These are phyloP conservation scores for Phalacrocorax brasilianus DNA, from an alignment of 2,113 vertebrate species.

Conservation along the genomic window DNA sequence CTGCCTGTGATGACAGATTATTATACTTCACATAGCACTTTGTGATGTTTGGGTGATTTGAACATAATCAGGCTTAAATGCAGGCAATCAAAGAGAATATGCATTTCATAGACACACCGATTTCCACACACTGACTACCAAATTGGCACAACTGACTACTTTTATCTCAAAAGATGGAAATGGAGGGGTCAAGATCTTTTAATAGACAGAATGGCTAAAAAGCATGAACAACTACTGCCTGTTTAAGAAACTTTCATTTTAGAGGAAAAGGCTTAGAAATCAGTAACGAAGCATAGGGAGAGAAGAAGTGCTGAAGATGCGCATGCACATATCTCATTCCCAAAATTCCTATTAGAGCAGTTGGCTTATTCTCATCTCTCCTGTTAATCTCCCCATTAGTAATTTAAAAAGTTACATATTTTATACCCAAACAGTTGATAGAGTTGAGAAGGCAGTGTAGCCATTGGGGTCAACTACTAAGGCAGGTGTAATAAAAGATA, in stretches of 20 bases:
- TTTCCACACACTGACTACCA: slow-evolving; percentile 55
- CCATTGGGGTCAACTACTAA: neutral
- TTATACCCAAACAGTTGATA: neutral
- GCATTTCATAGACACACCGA: slow-evolving; percentile 47
- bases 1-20: slow-evolving; percentile 33
- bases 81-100: slow-evolving; percentile 73
- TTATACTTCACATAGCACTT: neutral
- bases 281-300: neutral
- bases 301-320: neutral
- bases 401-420: neutral
- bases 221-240: slow-evolving; percentile 26
- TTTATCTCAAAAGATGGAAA: slow-evolving; percentile 59
- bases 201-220: slow-evolving; percentile 65
- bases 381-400: neutral
- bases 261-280: slow-evolving; percentile 8
- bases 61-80: slow-evolving; percentile 71
- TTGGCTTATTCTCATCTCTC: neutral
- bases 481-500: neutral
- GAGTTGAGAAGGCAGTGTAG: neutral
- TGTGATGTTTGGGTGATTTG: slow-evolving; percentile 68
- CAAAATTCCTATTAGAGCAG: neutral
- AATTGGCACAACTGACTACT: slow-evolving; percentile 68
- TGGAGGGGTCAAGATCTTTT: slow-evolving; percentile 75
- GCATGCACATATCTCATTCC: neutral
- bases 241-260: slow-evolving; percentile 44